Evolutionary conservation across 2,888 invertebrate species (phyloP), one percentile per base, ranked within the genome.

Genomic region (Synanthedon formicaeformis): DNA sequence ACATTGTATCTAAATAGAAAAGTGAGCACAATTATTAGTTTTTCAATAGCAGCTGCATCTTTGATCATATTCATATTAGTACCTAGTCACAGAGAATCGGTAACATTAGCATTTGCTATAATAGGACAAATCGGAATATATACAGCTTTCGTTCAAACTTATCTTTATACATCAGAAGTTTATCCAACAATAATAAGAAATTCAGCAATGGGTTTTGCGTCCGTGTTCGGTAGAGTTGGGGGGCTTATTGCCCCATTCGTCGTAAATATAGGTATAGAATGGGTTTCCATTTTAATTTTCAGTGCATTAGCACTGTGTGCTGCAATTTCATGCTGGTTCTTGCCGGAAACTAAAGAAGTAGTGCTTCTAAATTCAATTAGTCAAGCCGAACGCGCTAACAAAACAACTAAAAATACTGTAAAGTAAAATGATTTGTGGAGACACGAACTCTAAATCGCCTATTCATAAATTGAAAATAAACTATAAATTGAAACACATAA

Each of bases 131-230:
- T 94, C 61, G 94, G 95, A 4, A 91, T 94, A 54, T 91, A 91
- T 8, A 89, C 89, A 12, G 86, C 91, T 0, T 93, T 93, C 65
- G 90, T 91, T 2, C 89, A 90, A 53, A 81, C 90, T 34, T 93
- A 92, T 70, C 88, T 95, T 16, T 94, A 91, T 71, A 91, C 93
- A 6, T 92, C 94, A 0, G 95, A 95, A 79, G 76, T 95, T 45
- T 94, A 93, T 67, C 95, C 95, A 0, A 95, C 95, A 0, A 91
- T 93, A 4, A 90, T 94, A 3, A 87, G 95, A 58, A 95, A 94
- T 71, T 91, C 93, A 41, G 94, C 93, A 0, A 91, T 95, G 63
- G 95, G 93, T n/a, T 86, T 91, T 41, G 90, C 91, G 54, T 92
- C 92, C 1, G 89, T 91, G 76, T 91, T 90, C 64, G 92, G 91